Conservation (phyloP, 2,113 vertebrate species). For the Lontra canadensis region DNA sequence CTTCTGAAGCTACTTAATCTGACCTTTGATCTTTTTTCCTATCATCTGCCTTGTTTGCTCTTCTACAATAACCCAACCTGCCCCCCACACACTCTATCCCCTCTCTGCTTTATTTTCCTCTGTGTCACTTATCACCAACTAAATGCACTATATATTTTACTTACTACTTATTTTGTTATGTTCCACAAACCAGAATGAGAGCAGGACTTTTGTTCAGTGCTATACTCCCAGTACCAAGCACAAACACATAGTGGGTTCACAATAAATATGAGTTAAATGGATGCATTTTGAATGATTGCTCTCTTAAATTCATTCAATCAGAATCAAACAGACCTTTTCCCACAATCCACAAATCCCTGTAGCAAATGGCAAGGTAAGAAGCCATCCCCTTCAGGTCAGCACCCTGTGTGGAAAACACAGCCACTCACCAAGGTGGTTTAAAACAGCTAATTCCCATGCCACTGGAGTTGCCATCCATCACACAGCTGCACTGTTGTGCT, state of each 20-base stretch:
- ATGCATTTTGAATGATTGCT: not conserved
- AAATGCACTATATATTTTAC: not conserved
- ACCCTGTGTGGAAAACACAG: not conserved
- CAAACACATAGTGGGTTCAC: not conserved
- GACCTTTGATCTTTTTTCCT: not conserved
- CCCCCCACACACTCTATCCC: not conserved
- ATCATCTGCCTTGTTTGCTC: not conserved
- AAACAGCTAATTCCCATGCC: not conserved
- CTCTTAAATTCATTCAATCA: not conserved
- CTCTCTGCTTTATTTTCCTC: not conserved
- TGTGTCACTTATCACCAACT: not conserved
- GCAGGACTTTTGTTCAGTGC: not conserved
- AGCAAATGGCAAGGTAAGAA: slow-evolving; percentile 5
- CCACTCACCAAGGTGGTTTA: not conserved
- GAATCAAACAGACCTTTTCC: not conserved
- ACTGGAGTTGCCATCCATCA: not conserved
- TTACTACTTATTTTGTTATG: not conserved
- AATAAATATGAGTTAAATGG: not conserved
- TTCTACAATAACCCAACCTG: not conserved
- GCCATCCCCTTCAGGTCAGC: not conserved
- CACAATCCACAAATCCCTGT: not conserved
- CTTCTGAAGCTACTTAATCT: not conserved
- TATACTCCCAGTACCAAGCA: not conserved
- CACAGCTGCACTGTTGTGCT: not conserved
- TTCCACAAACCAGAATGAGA: not conserved